Base-by-base conservation (phyloP, 2,113 vertebrate genomes). In the Tapirus terrestris region DNA sequence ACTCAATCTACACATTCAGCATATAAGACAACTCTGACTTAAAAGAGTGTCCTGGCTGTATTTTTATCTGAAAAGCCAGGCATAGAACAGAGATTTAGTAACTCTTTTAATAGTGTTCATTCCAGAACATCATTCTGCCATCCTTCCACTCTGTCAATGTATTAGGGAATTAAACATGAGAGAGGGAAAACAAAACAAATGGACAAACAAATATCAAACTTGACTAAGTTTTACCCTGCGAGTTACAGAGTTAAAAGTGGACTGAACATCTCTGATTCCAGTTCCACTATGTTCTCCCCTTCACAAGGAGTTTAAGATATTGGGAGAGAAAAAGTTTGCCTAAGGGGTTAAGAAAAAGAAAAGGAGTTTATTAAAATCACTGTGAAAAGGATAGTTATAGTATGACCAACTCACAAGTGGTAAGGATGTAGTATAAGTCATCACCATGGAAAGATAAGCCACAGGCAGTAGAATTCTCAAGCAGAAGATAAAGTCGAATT, bases 361-460 rank as follows among this genome's bases (percentile, higher is more conserved):
- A 9, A 61, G 27, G 9, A 12, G 7, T 36, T 81, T 87, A 89
- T 77, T 89, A 3, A 79, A 39, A 63, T 61, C 29, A 48, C 3
- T 68, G 60, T 72, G 31, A 11, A 61, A 58, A 65, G 3, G 16
- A 51, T 29, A 89, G n/a, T 89, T 58, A n/a, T 6, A 45, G 21
- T 18, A 20, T 43, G 18, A 56, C 1, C 6, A 70, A 39, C 5
- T 80, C 6, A 10, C 53, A 53, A 39, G 25, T 51, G 63, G 21
- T 67, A 23, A 92, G 45, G 10, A 10, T 81, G 1, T 31, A 33
- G 12, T 61, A 60, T 8, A 39, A 25, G 2, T 27, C 43, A 83
- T 73, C 1, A 72, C 6, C 8, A 14, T 20, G 16, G 5, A 43
- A 63, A 89, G 6, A 48, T 0, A 51, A 6, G 1, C 7, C 17